Evolutionary conservation across 53 echinoderm and acorn worm species (phyloP).

Genomic region (Astropecten irregularis): DNA sequence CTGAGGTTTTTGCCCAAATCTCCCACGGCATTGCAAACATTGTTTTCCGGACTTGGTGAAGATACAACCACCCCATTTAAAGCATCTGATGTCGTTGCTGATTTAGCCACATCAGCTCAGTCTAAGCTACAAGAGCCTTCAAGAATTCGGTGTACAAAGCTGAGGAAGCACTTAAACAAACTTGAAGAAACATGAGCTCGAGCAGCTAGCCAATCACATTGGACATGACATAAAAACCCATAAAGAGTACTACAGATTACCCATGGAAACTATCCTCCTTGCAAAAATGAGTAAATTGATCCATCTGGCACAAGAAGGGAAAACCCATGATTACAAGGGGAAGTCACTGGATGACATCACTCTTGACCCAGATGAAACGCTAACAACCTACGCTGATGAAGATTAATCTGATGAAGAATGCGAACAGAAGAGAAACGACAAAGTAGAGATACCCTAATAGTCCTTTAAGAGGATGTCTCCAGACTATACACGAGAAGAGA

Average conservation of each 20-base stretch:
- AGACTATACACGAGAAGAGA: too few relatives aligned
- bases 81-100: not conserved
- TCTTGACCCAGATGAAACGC: too few relatives aligned
- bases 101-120: not conserved
- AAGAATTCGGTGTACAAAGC: constrained; percentile 44
- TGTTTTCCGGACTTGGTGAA: constrained; percentile 9
- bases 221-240: constrained; percentile 53
- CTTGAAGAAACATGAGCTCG: constrained; percentile 37
- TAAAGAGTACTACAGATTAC: constrained; percentile 56
- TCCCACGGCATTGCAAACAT: too few relatives aligned
- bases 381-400: too few relatives aligned
- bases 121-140: constrained; percentile 47
- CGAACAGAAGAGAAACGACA: too few relatives aligned
- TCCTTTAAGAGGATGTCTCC: too few relatives aligned
- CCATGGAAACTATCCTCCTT: constrained; percentile 42
- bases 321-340: not conserved
- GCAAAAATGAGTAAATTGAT: constrained; percentile 59
- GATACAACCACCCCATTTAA: not conserved
- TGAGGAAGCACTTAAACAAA: constrained; percentile 62
- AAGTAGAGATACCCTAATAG: too few relatives aligned
- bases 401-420: too few relatives aligned
- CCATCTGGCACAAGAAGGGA: constrained; percentile 1
- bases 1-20: too few relatives aligned
- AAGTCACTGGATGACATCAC: too few relatives aligned
- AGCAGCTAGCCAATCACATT: constrained; percentile 62